Base-by-base conservation (phyloP, 2,888 invertebrate species). In the Heliconius hortense region DNA sequence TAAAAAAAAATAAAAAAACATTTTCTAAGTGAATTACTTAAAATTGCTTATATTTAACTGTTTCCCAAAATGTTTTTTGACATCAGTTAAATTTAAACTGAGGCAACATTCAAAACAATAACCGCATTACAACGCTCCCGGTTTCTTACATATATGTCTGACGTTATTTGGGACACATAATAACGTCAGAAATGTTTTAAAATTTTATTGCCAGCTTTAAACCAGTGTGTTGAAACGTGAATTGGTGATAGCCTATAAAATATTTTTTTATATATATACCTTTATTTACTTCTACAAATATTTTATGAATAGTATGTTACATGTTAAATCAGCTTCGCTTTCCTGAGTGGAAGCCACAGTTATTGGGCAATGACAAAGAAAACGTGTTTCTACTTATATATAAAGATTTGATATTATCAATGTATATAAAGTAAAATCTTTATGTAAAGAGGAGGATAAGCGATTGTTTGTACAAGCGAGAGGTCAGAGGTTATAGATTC, bases 121-220 rank as follows among this genome's bases (percentile, higher is more conserved):
- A 62, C 74, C 76, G 64, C 72, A 76, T 73, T 31, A 75, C 67
- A 74, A 53, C 68, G 78, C 66, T 77, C 78, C 77, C 68, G 70
- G 75, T 67, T 76, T 53, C n/a, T 43, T 67, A 74, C 70, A 67
- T 72, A 79, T n/a, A n/a, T n/a, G n/a, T n/a, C n/a, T n/a, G n/a
- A n/a, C n/a, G n/a, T n/a, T n/a, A n/a, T n/a, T n/a, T n/a, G n/a
- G n/a, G n/a, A n/a, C n/a, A 74, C 70, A 67, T 72, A 79, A 80
- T 80, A 73, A 56, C 64, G 66, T 63, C 26, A 66, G 60, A 76
- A 67, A 72, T 80, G 78, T 80, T 79, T 80, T 77, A 77, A 80
- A 76, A 76, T 79, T 78, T 76, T 77, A 76, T 79, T 76, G 69
- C 62, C 77, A 77, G 67, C n/a, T n/a, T n/a, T n/a, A 4, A 64